These are phyloP conservation scores for Odontomachus brunneus DNA, from an alignment of 1,140 invertebrate genomes.

Conservation along the genomic window DNA sequence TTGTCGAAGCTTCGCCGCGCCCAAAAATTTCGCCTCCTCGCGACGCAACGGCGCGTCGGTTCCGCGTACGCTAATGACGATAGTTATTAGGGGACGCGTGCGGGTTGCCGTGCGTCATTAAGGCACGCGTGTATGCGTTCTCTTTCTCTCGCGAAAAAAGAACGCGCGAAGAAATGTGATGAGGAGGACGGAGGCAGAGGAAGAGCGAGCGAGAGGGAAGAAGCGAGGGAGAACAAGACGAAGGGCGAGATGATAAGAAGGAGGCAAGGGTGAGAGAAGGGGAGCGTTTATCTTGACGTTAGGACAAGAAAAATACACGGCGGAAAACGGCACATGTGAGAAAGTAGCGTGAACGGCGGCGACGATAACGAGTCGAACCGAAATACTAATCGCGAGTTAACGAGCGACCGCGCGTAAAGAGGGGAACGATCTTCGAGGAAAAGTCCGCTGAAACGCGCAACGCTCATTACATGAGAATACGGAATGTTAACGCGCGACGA, in stretches of 20 bases:
- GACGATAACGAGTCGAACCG: background rate
- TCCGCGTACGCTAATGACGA: slow-evolving; percentile 78
- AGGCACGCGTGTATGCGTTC: slow-evolving; percentile 24
- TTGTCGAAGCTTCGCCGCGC: slow-evolving; percentile 64
- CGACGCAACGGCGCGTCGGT: slow-evolving; percentile 26
- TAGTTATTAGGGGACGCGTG: slow-evolving; percentile 76
- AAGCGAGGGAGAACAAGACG: background rate
- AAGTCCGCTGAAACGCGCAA: background rate
- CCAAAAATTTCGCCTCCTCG: slow-evolving; percentile 71
- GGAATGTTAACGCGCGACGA: background rate
- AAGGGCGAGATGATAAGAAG: background rate
- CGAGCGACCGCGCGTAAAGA: background rate
- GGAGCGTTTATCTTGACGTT: slow-evolving; percentile 18
- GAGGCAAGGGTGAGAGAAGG: background rate
- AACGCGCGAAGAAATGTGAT: slow-evolving; percentile 5
- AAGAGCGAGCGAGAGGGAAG: background rate
- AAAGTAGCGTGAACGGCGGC: background rate
- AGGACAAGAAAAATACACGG: background rate
- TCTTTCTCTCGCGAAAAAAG: slow-evolving; percentile 58
- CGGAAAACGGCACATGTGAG: background rate
- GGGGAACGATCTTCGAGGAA: background rate
- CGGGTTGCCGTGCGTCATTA: slow-evolving; percentile 59
- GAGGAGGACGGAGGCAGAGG: background rate
- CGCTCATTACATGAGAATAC: background rate
- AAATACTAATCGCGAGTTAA: slow-evolving; percentile 1